Conservation (phyloP, 2,113 vertebrate species). For the Neopipo cinnamomea region DNA sequence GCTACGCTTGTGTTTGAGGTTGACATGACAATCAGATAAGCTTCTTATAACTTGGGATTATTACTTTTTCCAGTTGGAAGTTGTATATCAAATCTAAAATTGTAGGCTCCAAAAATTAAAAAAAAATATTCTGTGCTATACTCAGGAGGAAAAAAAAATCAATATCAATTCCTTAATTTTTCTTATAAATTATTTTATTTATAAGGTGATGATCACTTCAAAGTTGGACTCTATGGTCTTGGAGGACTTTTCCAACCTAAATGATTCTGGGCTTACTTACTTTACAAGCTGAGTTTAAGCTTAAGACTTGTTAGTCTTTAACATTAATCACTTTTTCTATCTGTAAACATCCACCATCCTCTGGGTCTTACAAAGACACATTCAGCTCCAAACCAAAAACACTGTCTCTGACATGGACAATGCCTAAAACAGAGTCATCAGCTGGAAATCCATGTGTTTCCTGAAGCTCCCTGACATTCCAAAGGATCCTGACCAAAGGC, state of each 20-base stretch:
- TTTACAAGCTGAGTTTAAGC: not conserved
- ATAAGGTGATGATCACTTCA: not conserved
- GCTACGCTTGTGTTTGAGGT: not conserved
- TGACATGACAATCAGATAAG: not conserved
- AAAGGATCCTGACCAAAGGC: not conserved
- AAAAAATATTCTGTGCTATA: not conserved
- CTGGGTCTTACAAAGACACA: not conserved
- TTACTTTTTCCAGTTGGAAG: not conserved
- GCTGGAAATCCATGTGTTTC: rapidly evolving
- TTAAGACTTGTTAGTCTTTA: not conserved
- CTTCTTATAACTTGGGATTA: not conserved
- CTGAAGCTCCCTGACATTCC: not conserved
- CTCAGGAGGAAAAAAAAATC: not conserved
- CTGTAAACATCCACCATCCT: not conserved
- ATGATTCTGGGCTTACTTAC: not conserved
- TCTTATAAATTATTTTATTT: not conserved
- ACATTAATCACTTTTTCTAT: not conserved
- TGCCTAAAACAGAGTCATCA: not conserved
- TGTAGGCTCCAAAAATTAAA: not conserved
- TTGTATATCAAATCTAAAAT: not conserved
- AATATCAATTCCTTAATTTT: not conserved
- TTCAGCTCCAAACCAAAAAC: not conserved
- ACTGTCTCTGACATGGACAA: rapidly evolving
- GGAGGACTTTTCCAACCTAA: not conserved
- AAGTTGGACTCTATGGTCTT: not conserved